These are phyloP conservation scores for Halcyon leucocephala DNA, from an alignment of 2,797 vertebrate species.

Conservation along the genomic window DNA sequence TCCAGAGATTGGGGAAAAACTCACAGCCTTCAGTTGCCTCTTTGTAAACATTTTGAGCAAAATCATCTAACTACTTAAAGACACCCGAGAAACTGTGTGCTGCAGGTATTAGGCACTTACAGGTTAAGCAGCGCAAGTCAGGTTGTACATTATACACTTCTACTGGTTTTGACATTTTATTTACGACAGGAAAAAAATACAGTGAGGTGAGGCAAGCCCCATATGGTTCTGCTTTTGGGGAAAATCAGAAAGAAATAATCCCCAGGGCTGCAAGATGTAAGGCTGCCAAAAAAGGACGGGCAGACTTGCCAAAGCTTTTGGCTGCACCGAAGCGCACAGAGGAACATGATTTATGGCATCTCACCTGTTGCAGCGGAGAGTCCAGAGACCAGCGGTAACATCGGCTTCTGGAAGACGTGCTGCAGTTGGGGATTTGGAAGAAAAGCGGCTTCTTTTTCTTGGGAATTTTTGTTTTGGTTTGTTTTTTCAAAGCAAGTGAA, in stretches of 20 bases:
- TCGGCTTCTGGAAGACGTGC: background rate
- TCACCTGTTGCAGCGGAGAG: background rate
- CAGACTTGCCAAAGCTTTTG: no score
- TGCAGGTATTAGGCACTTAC: background rate
- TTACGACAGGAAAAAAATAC: background rate
- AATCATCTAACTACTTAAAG: no score
- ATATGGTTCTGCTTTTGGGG: no score
- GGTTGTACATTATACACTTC: no score
- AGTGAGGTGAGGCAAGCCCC: background rate
- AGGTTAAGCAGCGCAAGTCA: background rate
- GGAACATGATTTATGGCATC: background rate
- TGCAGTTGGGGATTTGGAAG: background rate
- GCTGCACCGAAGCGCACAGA: background rate
- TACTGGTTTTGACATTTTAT: background rate
- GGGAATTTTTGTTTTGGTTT: no score
- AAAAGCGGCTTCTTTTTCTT: background rate
- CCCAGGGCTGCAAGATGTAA: background rate
- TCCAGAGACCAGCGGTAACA: background rate
- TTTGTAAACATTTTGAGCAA: no score
- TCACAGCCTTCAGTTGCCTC: no score
- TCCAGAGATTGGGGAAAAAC: no score
- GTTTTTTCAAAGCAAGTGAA: background rate
- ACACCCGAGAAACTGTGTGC: background rate
- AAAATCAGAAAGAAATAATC: no score
- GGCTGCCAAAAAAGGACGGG: background rate